Evolutionary conservation across 2,888 invertebrate species (phyloP).

Genomic region (Ceraclea dissimilis): DNA sequence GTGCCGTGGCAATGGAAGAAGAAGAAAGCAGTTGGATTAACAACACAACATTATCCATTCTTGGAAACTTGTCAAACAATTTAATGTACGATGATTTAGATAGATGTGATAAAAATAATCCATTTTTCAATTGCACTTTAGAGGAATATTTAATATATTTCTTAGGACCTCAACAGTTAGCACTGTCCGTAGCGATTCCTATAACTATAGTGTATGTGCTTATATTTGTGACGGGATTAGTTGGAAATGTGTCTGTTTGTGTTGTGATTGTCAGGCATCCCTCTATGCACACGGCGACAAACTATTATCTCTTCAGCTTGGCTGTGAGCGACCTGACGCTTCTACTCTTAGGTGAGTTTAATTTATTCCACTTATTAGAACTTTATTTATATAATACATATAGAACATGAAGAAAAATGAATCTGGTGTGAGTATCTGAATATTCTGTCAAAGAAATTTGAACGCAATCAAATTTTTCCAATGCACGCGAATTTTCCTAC

Average conservation of each 20-base stretch:
- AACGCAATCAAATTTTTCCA: no score
- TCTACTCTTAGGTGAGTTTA: constrained; percentile 70
- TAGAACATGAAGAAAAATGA: no score
- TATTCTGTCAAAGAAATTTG: no score
- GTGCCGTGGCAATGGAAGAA: constrained; percentile 8
- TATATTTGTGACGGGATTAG: constrained; percentile 75
- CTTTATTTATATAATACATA: no score
- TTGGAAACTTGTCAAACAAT: not conserved
- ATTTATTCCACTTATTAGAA: constrained; percentile 3
- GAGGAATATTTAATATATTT: constrained; percentile 51
- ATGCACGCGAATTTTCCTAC: no score
- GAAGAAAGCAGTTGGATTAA: not conserved
- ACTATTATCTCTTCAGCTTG: constrained; percentile 84
- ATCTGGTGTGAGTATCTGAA: no score
- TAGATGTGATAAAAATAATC: constrained; percentile 40
- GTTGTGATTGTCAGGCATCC: constrained; percentile 74
- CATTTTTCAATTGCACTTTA: constrained; percentile 49
- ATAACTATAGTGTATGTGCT: constrained; percentile 63
- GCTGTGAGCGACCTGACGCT: constrained; percentile 80
- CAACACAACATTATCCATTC: not conserved
- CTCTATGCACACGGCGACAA: constrained; percentile 84
- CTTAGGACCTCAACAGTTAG: constrained; percentile 57
- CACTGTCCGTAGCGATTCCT: constrained; percentile 48
- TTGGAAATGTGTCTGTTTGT: constrained; percentile 80
- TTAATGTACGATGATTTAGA: constrained; percentile 18